Base-by-base conservation (phyloP, 2,888 invertebrate genomes). In the Ochropleura leucogaster region DNA sequence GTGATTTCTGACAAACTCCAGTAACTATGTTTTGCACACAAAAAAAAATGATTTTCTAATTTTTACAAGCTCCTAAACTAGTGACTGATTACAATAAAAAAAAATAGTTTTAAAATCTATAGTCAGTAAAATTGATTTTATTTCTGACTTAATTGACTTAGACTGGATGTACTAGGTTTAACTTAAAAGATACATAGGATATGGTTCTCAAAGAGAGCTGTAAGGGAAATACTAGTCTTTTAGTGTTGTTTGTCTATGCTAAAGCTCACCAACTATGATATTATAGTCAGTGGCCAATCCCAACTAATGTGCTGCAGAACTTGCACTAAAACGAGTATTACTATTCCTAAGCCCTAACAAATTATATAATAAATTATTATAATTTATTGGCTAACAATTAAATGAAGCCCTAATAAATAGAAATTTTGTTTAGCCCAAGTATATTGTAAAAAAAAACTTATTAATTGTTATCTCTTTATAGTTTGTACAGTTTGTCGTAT, bases 401-500 rank as follows among this genome's bases (percentile, higher is more conserved):
- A 44, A n/a, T n/a, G 16, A 40, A 53, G 2, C 46, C 18, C 0
- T 18, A 51, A 51, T 20, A 63, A 49, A 51, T 55, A 55, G 20
- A 81, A 57, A 68, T 77, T 59, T 60, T 40, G 55, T 44, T 77
- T 49, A 40, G 16, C 40, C 30, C 42, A 20, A 53, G 51, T 47
- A 14, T 16, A 30, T 16, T 59, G 42, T 44, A 62, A 42, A 42
- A 20, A 30, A 42, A 20, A 62, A 10, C 40, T 65, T 30, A 70
- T 44, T 42, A 7, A 42, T 66, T 68, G 40, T 62, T 62, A n/a
- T n/a, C 51, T 69, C n/a, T 40, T 53, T 72, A 44, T 59, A 71
- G 42, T 71, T 55, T 47, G 7, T 82, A 47, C 5, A 72, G 47
- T 69, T 79, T 63, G 30, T 10, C 18, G 51, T 80, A 59, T 62